Percentiles rank a stretch among this genome's conserved stretches.
Evolutionary conservation across 1,140 invertebrate species (phyloP).

Genomic region (Ceratina australensis): DNA sequence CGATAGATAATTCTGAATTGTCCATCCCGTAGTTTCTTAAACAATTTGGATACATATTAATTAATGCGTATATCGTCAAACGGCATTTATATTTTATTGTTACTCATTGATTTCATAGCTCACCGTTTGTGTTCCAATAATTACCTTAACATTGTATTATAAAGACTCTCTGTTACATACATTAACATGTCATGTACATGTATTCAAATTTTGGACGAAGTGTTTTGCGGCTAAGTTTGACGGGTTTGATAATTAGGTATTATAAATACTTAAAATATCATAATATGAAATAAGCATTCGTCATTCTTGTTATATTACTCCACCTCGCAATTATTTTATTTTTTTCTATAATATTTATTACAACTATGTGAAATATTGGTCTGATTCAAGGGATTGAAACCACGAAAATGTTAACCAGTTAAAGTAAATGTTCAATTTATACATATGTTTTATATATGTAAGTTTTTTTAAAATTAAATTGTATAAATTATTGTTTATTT

Average conservation of each 20-base stretch:
- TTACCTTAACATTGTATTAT: conserved; percentile 53
- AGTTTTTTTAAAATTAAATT: conserved; percentile 52
- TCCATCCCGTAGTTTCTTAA: neutral
- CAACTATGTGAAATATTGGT: conserved; percentile 6
- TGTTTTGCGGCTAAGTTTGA: conserved; percentile 37
- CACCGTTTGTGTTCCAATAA: conserved; percentile 62
- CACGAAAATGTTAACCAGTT: conserved; percentile 22
- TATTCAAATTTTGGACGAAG: conserved; percentile 23
- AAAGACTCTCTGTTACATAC: conserved; percentile 49
- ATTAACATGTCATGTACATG: conserved; percentile 25
- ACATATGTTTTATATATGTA: conserved; percentile 36
- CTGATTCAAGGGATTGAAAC: conserved; percentile 1
- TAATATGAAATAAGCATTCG: conserved; percentile 3
- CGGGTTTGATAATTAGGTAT: conserved; percentile 29
- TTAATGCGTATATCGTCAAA: conserved; percentile 19
- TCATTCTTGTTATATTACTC: conserved; percentile 29
- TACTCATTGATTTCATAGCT: conserved; percentile 52
- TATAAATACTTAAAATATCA: conserved; percentile 20
- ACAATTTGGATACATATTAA: conserved; percentile 17
- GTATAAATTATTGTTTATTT: conserved; percentile 62
- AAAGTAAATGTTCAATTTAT: conserved; percentile 30
- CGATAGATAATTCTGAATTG: conserved; percentile 17
- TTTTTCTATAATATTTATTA: conserved; percentile 40
- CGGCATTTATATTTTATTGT: conserved; percentile 57
- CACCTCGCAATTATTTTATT: conserved; percentile 45